Base-by-base conservation (phyloP, 2,888 invertebrate genomes). In the Mylabris sibirica region DNA sequence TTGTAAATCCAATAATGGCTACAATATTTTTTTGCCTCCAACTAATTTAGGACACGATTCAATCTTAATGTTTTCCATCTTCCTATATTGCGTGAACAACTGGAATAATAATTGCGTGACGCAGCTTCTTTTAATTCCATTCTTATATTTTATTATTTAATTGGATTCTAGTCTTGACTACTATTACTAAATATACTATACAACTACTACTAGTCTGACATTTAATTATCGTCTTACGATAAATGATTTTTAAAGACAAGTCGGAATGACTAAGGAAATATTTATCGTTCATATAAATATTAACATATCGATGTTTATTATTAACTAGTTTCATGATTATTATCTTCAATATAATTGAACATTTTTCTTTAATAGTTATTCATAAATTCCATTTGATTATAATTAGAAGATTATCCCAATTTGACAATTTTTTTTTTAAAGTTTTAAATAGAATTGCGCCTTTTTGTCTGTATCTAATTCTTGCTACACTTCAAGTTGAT, bases 111-210 rank as follows among this genome's bases (percentile, higher is more conserved):
- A 65, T 70, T 60, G 70, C 70, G 70, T 70, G 70, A 65, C 60
- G 17, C 34, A 62, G 64, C 59, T 65, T 63, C 63, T 59, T 66
- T 70, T 70, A 65, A 66, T 70, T 70, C 65, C 63, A 68, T 68
- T n/a, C 70, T 65, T 68, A 67, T 70, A 70, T 70, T 70, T 70
- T 70, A 70, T 65, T 70, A 70, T 68, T 65, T 70, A 70, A 70
- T 70, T 70, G 68, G 68, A 68, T 66, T 63, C 65, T 62, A 30
- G 67, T 70, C 67, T 67, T 35, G 30, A 49, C 44, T 44, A 30
- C 30, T 30, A 30, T 30, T 30, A 30, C 62, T n/a, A n/a, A n/a
- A n/a, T n/a, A n/a, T n/a, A n/a, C n/a, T n/a, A n/a, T n/a, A n/a
- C n/a, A n/a, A n/a, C n/a, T 35, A 66, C 69, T 62, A 65, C 59